These are phyloP conservation scores for Malthinus seriepunctatus DNA, from an alignment of 2,888 invertebrate genomes.

Conservation along the genomic window DNA sequence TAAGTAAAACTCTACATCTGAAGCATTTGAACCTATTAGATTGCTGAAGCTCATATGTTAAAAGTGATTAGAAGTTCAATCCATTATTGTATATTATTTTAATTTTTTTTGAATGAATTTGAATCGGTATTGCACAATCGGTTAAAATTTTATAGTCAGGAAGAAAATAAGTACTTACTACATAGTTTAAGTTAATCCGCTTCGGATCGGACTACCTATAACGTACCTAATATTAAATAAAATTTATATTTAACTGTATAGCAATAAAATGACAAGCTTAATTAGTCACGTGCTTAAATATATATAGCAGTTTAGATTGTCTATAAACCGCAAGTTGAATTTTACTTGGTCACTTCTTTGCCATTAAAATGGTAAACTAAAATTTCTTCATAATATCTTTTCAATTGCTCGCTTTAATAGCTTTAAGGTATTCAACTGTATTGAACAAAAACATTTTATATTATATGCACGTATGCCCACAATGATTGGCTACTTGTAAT, in stretches of 20 bases:
- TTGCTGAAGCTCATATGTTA: not conserved
- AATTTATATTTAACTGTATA: not conserved
- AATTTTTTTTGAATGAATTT: too few species aligned
- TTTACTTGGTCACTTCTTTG: conserved; percentile 19
- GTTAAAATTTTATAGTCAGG: too few species aligned
- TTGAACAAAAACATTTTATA: conserved; percentile 18
- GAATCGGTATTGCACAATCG: too few species aligned
- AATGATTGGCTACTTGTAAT: conserved; percentile 30
- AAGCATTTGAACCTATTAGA: too few species aligned
- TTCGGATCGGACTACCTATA: too few species aligned
- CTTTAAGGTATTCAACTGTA: conserved; percentile 28
- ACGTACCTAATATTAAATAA: too few species aligned
- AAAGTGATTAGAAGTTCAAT: not conserved
- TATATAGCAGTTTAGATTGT: conserved; percentile 17
- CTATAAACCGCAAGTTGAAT: conserved; percentile 23
- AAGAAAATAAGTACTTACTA: too few species aligned
- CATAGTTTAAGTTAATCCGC: too few species aligned
- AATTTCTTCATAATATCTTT: conserved; percentile 18
- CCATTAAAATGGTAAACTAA: conserved; percentile 12
- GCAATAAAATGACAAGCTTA: conserved; percentile 2
- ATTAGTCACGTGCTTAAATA: conserved; percentile 23
- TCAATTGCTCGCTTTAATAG: conserved; percentile 27
- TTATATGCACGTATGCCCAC: conserved; percentile 31
- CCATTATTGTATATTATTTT: too few species aligned
- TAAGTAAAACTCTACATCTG: too few species aligned